These are phyloP conservation scores for Parelbella ahira DNA, from an alignment of 2,888 invertebrate genomes.

Conservation along the genomic window DNA sequence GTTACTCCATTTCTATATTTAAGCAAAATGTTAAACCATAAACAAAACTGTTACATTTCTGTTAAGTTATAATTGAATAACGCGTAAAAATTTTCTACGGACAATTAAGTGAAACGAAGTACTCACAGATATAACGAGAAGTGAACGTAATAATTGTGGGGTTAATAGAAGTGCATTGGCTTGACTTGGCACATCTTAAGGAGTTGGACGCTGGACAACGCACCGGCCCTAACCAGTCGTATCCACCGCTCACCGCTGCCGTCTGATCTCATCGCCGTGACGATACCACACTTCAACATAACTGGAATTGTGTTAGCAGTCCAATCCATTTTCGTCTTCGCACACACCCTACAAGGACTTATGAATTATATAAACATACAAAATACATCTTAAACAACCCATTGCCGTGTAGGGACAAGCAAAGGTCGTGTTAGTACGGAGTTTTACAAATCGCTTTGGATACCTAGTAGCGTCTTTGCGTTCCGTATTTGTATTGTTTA, in stretches of 20 bases:
- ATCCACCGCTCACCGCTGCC: conserved; percentile 37
- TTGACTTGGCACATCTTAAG: conserved; percentile 29
- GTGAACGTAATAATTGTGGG: conserved; percentile 36
- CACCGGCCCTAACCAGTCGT: conserved; percentile 33
- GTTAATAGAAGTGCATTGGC: conserved; percentile 54
- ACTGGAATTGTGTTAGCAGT: conserved; percentile 35
- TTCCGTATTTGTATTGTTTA: too few relatives aligned
- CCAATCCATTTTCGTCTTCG: conserved; percentile 47
- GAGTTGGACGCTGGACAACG: conserved; percentile 26
- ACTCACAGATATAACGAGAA: conserved; percentile 24
- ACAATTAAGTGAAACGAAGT: conserved; percentile 16
- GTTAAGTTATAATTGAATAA: too few relatives aligned
- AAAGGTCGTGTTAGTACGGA: conserved; percentile 8
- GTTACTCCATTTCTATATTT: too few relatives aligned
- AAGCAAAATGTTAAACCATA: too few relatives aligned
- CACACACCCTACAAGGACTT: conserved; percentile 46
- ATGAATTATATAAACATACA: conserved; percentile 39
- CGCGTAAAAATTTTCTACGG: too few relatives aligned
- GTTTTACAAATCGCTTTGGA: too few relatives aligned
- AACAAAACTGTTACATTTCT: too few relatives aligned
- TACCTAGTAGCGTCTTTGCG: too few relatives aligned
- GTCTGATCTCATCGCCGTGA: conserved; percentile 25
- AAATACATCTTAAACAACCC: conserved; percentile 3
- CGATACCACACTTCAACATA: conserved; percentile 22
- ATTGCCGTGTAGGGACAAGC: neutral